A percentile compares a stretch with the other conserved stretches of the same genome.
Conservation (phyloP, 2,888 invertebrate genomes). For the Tethea ocularis region DNA sequence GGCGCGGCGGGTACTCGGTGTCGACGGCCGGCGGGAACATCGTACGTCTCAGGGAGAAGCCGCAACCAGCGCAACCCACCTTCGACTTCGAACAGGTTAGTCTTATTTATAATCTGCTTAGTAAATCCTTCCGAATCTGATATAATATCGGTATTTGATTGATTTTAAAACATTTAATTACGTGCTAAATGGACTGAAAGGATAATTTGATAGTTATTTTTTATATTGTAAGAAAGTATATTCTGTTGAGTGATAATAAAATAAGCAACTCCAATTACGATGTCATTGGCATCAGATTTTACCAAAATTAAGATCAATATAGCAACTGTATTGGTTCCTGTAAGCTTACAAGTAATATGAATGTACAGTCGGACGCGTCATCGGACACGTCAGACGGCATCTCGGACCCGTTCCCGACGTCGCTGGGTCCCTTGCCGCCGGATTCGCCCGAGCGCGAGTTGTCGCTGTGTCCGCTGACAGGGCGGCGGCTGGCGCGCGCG, state of each 20-base stretch:
- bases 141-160: no score
- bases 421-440: constrained; percentile 76
- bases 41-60: constrained; percentile 66
- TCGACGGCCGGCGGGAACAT: constrained; percentile 69
- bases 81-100: constrained; percentile 66
- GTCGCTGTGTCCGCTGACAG: constrained; percentile 84
- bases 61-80: constrained; percentile 32
- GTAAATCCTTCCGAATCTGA: no score
- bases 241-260: no score
- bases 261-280: no score
- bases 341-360: background rate
- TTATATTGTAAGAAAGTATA: no score
- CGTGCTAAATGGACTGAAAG: no score
- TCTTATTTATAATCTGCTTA: background rate
- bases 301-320: no score
- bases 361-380: constrained; percentile 62
- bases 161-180: no score
- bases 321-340: no score
- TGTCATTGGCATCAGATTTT: background rate
- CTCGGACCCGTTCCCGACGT: constrained; percentile 84
- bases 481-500: constrained; percentile 80
- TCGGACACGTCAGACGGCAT: constrained; percentile 85
- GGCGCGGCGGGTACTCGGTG: constrained; percentile 57
- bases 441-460: constrained; percentile 87
- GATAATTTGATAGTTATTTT: no score